Conservation (phyloP, 2,113 vertebrate species). For the Lanius ludovicianus region DNA sequence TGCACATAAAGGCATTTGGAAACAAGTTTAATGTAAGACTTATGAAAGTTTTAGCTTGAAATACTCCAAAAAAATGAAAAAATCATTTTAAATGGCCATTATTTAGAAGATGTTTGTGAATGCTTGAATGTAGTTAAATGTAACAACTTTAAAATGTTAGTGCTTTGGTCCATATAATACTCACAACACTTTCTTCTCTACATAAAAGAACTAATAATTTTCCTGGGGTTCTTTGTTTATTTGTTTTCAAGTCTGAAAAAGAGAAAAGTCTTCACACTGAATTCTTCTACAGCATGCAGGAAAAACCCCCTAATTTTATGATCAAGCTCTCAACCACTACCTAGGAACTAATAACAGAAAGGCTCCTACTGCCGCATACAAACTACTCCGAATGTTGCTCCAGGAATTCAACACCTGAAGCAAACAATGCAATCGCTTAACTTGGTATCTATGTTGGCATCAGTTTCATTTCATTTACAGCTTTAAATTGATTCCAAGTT, state of each 20-base stretch:
- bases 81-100: background rate
- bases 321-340: background rate
- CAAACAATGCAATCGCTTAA: slow-evolving; percentile 4
- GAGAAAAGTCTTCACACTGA: background rate
- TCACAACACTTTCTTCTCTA: background rate
- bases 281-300: background rate
- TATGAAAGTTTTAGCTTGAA: background rate
- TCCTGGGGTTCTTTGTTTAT: background rate
- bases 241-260: background rate
- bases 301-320: background rate
- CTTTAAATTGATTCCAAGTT: background rate
- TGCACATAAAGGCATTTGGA: slow-evolving; percentile 6
- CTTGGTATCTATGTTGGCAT: background rate
- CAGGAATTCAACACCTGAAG: background rate
- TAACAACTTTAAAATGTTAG: background rate
- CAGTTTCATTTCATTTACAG: background rate
- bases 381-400: background rate
- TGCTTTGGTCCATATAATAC: background rate
- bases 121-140: background rate
- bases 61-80: slow-evolving; percentile 3
- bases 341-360: background rate
- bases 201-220: background rate
- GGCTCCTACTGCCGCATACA: background rate
- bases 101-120: background rate
- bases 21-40: background rate